phyloP scores from a whole-genome alignment of 1,140 invertebrate species.

The Leptinotarsa lineolata region DNA sequence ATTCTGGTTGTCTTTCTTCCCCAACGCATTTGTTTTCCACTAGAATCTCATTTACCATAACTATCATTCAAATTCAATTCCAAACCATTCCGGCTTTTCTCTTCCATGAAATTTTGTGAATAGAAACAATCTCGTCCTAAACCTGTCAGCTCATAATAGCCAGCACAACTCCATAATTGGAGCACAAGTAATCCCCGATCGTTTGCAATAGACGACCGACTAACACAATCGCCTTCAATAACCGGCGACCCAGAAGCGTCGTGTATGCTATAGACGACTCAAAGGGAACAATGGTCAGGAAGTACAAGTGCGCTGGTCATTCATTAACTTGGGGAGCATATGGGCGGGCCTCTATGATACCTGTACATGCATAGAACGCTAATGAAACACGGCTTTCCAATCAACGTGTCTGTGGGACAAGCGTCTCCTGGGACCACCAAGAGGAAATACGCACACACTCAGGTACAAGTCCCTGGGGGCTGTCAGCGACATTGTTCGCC shows the following conservation, averaged over 20 bases:
- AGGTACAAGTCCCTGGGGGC: slow-evolving; percentile 26
- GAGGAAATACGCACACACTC: slow-evolving; percentile 12
- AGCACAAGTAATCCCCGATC: slow-evolving; percentile 1
- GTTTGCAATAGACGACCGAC: background rate
- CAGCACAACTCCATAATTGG: background rate
- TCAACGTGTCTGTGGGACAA: slow-evolving; percentile 27
- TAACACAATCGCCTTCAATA: background rate
- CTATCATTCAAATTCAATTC: too few species aligned
- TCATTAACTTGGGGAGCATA: slow-evolving; percentile 29
- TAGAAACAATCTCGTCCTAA: too few species aligned
- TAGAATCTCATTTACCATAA: too few species aligned
- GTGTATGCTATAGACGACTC: background rate
- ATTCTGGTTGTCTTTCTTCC: too few species aligned
- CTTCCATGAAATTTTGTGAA: too few species aligned
- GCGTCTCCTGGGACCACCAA: slow-evolving; percentile 13
- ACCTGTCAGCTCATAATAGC: too few species aligned
- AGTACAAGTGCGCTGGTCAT: slow-evolving; percentile 22
- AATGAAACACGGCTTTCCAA: slow-evolving; percentile 47
- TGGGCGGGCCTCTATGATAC: slow-evolving; percentile 28
- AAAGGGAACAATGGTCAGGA: background rate
- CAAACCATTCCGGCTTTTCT: too few species aligned
- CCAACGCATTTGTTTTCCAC: too few species aligned
- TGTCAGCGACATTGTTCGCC: slow-evolving; percentile 21
- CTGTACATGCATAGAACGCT: slow-evolving; percentile 38
- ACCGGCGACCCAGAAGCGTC: background rate